phyloP scores from a whole-genome alignment of 2,797 vertebrate species.

The Mycteria americana region DNA sequence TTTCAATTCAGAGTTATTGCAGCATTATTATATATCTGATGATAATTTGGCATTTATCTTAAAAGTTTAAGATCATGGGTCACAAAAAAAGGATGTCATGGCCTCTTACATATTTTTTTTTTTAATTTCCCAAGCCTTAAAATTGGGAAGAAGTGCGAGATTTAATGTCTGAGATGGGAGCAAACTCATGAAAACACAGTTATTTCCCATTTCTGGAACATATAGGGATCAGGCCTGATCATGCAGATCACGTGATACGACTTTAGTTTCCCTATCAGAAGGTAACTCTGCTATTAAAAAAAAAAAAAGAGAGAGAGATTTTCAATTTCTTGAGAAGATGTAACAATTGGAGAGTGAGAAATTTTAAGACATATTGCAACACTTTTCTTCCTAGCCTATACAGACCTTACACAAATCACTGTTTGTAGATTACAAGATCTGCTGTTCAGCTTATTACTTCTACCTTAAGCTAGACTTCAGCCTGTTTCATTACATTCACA shows the following conservation, averaged over 20 bases:
- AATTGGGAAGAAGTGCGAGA: not conserved
- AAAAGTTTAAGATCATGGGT: not conserved
- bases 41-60: not conserved
- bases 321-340: not conserved
- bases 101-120: not conserved
- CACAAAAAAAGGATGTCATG: not conserved
- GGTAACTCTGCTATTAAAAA: not conserved
- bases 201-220: not conserved
- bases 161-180: not conserved
- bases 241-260: not conserved
- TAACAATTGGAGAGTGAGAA: not conserved
- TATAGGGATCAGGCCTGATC: not conserved
- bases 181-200: not conserved
- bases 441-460: not conserved
- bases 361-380: not conserved
- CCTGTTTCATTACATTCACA: not conserved
- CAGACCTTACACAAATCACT: not conserved
- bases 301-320: accelerated
- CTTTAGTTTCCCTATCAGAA: not conserved
- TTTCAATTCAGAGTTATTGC: not conserved
- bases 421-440: not conserved
- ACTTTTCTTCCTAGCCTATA: not conserved
- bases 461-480: not conserved
- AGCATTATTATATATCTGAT: not conserved
- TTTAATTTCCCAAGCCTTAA: not conserved